Base-by-base conservation (phyloP, 2,888 invertebrate genomes). In the Sycophila texana region DNA sequence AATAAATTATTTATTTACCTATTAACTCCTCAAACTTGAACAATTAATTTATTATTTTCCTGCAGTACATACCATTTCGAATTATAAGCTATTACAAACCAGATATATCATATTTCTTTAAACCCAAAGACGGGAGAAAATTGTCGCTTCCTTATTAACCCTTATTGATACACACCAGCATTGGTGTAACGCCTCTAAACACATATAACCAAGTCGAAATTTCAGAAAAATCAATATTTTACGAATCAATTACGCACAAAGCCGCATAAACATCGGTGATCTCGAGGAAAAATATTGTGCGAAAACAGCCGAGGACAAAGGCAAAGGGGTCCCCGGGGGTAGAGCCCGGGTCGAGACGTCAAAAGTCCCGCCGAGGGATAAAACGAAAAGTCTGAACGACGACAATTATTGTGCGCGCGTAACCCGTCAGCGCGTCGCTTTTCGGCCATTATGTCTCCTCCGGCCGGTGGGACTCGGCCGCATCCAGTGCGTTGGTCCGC, bases 181-280 rank as follows among this genome's bases (percentile, higher is more conserved):
- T 3, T 12, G 60, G 13, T 4, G 26, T 26, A 26, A 60, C 30
- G 26, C 60, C 60, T 12, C 47, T 18, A 47, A 7, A 18, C 2
- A 12, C 18, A 10, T n/a, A 14, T n/a, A 14, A 63, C 18, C 65
- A 3, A n/a, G 58, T 18, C 4, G 7, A 18, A 55, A 10, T 51
- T n/a, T 26, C n/a, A 2, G 16, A 49, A 2, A 22, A 7, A 10
- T 4, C 51, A 47, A 68, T 65, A 71, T 77, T 71, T 71, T 39
- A 49, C 55, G 26, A 77, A 70, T 71, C 53, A 20, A 71, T 71
- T 63, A 77, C 39, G 7, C 18, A 65, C 63, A 71, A 61, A 26
- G 18, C 14, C 22, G 16, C 22, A 14, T 51, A 26, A 58, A 74
- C 5, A 67, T 13, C 49, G 13, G 13, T 5, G 22, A 14, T 4